Conservation (phyloP, 2,113 vertebrate species). For the Salvelinus sp. region DNA sequence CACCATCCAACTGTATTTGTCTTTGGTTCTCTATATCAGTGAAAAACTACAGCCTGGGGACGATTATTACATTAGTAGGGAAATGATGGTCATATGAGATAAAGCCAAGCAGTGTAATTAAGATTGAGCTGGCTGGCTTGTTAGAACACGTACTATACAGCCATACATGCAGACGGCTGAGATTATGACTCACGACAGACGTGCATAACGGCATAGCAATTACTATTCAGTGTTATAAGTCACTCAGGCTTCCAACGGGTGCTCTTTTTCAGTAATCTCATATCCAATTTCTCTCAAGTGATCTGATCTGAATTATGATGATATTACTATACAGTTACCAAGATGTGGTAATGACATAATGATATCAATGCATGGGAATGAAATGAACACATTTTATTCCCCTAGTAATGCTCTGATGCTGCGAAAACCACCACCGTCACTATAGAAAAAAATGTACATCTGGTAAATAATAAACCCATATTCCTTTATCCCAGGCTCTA, state of each 20-base stretch:
- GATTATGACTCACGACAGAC: constrained; percentile 1
- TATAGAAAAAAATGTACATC: neutral
- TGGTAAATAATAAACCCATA: neutral
- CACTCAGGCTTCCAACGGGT: neutral
- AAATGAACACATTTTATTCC: neutral
- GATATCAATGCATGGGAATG: neutral
- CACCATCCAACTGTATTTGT: constrained; percentile 22
- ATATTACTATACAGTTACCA: neutral
- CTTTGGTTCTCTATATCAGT: constrained; percentile 8
- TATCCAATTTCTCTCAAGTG: neutral
- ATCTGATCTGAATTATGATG: neutral
- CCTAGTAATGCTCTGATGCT: neutral
- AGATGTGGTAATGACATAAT: neutral
- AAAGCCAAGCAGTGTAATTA: constrained; percentile 21
- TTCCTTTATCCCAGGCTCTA: constrained; percentile 7
- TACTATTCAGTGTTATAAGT: constrained; percentile 11
- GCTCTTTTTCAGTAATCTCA: neutral
- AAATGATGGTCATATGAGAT: constrained; percentile 28
- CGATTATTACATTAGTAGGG: constrained; percentile 32
- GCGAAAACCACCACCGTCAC: neutral
- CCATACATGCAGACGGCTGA: constrained; percentile 2
- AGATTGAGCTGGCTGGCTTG: constrained; percentile 7
- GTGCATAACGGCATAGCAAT: constrained; percentile 4
- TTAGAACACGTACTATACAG: constrained; percentile 18
- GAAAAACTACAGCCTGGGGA: constrained; percentile 13